A percentile compares a stretch with the other conserved stretches of the same genome.
phyloP scores from a whole-genome alignment of 2,888 invertebrate genomes.

The Agrotis exclamationis region DNA sequence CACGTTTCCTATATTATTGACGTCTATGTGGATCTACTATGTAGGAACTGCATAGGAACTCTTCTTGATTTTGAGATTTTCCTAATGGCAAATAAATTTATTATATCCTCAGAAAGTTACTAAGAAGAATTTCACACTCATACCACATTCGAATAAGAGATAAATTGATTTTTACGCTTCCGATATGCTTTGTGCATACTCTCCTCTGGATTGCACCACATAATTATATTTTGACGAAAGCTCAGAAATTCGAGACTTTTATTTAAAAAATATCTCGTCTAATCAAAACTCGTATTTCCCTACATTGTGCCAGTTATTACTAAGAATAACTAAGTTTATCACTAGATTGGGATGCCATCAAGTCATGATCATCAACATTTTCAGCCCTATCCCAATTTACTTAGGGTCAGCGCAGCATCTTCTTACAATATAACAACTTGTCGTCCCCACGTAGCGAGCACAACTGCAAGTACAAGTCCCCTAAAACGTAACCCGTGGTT shows the following conservation, averaged over 20 bases:
- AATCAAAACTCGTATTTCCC: too few relatives aligned
- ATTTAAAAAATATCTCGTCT: too few relatives aligned
- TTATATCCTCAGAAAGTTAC: too few relatives aligned
- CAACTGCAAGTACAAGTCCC: constrained; percentile 12
- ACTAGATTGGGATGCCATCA: too few relatives aligned
- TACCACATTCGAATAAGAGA: too few relatives aligned
- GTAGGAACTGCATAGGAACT: constrained; percentile 32
- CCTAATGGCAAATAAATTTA: background rate
- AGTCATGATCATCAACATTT: too few relatives aligned
- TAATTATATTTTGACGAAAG: background rate
- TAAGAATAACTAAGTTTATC: too few relatives aligned
- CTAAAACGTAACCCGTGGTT: constrained; percentile 22
- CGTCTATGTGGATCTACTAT: constrained; percentile 8
- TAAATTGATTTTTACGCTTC: background rate
- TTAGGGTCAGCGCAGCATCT: too few relatives aligned
- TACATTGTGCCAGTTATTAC: too few relatives aligned
- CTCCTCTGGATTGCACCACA: background rate
- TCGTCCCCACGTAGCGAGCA: background rate
- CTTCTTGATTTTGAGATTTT: background rate
- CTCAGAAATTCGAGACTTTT: background rate
- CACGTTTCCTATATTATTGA: constrained; percentile 55
- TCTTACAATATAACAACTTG: background rate
- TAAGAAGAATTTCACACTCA: too few relatives aligned
- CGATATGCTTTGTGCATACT: background rate
- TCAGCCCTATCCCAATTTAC: too few relatives aligned